These are phyloP conservation scores for Varecia variegata DNA, from an alignment of 2,797 vertebrate genomes.

Conservation along the genomic window DNA sequence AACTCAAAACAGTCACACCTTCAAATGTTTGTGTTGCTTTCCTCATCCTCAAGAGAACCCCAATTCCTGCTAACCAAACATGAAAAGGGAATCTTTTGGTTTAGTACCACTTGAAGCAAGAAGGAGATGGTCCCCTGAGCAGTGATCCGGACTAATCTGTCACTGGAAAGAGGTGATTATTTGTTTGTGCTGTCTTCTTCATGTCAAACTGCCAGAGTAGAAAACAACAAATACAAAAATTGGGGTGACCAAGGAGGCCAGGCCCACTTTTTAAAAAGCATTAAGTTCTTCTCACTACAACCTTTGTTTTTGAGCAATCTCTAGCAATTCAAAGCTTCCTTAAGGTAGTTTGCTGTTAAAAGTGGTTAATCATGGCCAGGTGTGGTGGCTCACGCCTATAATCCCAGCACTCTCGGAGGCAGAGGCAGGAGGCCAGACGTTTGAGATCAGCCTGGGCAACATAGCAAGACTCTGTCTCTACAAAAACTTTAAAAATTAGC, in stretches of 20 bases:
- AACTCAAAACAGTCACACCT: background rate
- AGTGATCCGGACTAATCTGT: background rate
- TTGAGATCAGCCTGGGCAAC: background rate
- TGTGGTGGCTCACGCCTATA: background rate
- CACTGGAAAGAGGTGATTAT: background rate
- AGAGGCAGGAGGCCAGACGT: background rate
- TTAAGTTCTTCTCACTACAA: background rate
- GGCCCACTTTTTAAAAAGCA: background rate
- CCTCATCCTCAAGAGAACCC: background rate
- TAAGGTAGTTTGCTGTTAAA: background rate
- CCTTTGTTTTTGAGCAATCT: background rate
- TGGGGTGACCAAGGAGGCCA: background rate
- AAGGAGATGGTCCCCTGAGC: background rate
- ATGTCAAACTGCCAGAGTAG: background rate
- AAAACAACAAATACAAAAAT: background rate
- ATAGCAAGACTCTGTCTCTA: background rate
- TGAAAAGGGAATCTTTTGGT: background rate
- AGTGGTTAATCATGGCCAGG: background rate
- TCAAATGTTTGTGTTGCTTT: background rate
- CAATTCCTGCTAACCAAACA: background rate
- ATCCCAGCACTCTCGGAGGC: background rate
- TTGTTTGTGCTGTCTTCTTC: background rate
- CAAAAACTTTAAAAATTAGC: background rate
- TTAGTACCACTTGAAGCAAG: background rate
- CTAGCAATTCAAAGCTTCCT: background rate